Evolutionary conservation across 2,797 vertebrate species (phyloP), one percentile per base, ranked within the genome.

Genomic region (Hephaestus fuliginosus): DNA sequence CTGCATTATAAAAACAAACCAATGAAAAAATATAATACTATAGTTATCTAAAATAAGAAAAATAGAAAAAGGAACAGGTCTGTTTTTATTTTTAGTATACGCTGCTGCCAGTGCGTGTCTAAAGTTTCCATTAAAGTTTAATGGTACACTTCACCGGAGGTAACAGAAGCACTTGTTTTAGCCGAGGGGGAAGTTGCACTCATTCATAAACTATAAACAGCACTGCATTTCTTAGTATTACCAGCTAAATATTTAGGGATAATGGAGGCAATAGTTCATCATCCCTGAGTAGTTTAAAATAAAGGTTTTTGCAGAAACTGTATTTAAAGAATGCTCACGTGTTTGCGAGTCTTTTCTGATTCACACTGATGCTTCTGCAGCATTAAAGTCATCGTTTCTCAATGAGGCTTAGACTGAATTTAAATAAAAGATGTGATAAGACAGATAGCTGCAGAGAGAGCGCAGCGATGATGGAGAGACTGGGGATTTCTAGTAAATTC

Each of bases 401-500:
- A 63, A 33, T 22, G 33, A 33, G 9, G 55, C 55, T 55, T 33
- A 41, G n/a, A 64, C 6, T n/a, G n/a, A 51, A 58, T 4, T 66
- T 11, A 57, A 60, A 63, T 43, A 12, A 70, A 55, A 61, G 22
- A 69, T 55, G 51, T 18, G 9, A 44, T 7, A 11, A 8, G 36
- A 57, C 3, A 17, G 30, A 57, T 1, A 13, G 64, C 69, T 8
- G 39, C 14, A 70, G 48, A 70, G 11, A 68, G 36, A 52, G 60
- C 17, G 13, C 4, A 28, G 48, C 8, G 36, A n/a, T 56, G 74
- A 81, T 55, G 30, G 51, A 70, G 17, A 30, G 11, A 64, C 20
- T 12, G 20, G 51, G 60, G 46, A 72, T 80, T 89, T 92, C 68
- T 74, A 67, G 75, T 85, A 81, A 86, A 83, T 80, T 82, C 75